These are phyloP conservation scores for Pyrrhosoma nymphula DNA, from an alignment of 2,888 invertebrate species.

Conservation along the genomic window DNA sequence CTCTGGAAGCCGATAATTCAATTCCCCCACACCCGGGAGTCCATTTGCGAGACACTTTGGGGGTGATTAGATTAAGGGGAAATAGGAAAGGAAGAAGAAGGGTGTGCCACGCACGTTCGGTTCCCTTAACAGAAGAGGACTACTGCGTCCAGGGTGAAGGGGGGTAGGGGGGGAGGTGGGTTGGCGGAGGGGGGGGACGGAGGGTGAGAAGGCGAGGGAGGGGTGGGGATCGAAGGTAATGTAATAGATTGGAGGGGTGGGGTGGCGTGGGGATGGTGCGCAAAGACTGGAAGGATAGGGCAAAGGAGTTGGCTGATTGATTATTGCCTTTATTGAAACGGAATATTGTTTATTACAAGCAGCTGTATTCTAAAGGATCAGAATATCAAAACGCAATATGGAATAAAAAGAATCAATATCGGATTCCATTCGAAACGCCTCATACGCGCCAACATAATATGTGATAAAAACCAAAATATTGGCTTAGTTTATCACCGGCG, in stretches of 20 bases:
- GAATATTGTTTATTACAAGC: neutral
- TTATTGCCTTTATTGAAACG: neutral
- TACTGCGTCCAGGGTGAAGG: neutral
- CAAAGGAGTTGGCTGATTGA: neutral
- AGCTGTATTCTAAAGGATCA: neutral
- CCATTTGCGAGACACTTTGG: conserved; percentile 65
- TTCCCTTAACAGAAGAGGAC: conserved; percentile 34
- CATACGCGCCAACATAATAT: no score
- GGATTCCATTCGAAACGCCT: no score
- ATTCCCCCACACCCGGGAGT: conserved; percentile 63
- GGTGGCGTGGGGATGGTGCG: no score
- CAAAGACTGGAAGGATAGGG: neutral
- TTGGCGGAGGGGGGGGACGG: neutral
- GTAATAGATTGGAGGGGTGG: neutral
- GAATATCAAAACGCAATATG: neutral
- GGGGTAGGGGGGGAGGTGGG: neutral
- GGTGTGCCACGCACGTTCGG: conserved; percentile 10
- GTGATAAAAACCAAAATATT: no score
- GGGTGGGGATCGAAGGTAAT: neutral
- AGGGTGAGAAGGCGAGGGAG: neutral
- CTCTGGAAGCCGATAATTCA: conserved; percentile 54
- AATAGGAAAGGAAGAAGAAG: conserved; percentile 6
- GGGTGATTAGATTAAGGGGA: conserved; percentile 59
- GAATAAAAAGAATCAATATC: neutral
- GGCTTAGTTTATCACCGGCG: no score